Conservation (phyloP, 2,888 invertebrate species). For the Tachina fera region DNA sequence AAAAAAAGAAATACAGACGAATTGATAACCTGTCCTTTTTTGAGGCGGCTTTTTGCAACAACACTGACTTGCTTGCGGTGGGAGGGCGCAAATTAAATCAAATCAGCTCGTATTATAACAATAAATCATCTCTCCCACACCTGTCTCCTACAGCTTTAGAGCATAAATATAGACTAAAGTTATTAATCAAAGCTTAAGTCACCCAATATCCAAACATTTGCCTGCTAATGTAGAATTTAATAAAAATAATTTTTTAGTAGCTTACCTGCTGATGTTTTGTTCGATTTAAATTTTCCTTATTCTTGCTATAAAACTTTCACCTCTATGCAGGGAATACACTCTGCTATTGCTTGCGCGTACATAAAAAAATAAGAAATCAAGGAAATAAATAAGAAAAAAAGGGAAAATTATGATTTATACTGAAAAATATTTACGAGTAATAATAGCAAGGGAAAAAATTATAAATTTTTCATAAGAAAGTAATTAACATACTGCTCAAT, state of each 20-base stretch:
- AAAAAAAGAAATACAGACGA: too few relatives aligned
- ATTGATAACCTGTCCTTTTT: too few relatives aligned
- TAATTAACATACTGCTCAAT: conserved; percentile 30
- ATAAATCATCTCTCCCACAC: not conserved
- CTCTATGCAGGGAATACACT: too few relatives aligned
- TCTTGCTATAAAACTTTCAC: not conserved
- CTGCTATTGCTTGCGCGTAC: not conserved
- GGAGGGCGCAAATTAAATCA: too few relatives aligned
- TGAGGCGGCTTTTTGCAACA: too few relatives aligned
- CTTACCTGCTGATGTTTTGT: not conserved
- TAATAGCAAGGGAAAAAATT: not conserved
- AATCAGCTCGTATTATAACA: not conserved
- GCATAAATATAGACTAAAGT: not conserved
- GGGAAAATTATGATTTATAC: conserved; percentile 40
- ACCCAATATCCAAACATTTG: not conserved
- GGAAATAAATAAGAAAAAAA: conserved; percentile 10
- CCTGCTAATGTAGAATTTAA: too few relatives aligned
- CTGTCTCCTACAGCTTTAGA: not conserved
- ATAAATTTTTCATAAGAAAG: conserved; percentile 15
- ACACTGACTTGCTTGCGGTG: too few relatives aligned
- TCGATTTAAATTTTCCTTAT: not conserved
- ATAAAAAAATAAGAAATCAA: not conserved
- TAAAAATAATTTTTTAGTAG: too few relatives aligned
- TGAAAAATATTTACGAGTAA: conserved; percentile 16
- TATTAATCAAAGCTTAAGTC: not conserved